Conservation (phyloP, 2,888 invertebrate genomes). For the Portevinia maculata region DNA sequence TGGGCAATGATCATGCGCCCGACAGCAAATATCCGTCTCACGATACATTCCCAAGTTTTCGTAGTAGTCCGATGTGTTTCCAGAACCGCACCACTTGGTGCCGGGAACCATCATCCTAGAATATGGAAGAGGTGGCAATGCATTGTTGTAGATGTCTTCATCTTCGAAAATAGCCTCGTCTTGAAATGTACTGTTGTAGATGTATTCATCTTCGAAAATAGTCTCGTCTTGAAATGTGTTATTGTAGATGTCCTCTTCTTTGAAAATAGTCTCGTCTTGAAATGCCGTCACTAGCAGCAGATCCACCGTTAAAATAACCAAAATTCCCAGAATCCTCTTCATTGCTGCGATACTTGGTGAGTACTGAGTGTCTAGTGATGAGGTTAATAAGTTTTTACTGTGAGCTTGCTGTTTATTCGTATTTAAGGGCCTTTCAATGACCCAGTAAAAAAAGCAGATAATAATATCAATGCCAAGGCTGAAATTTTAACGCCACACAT, state of each 20-base stretch:
- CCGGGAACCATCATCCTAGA: slow-evolving; percentile 85
- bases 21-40: slow-evolving; percentile 93
- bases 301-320: background rate
- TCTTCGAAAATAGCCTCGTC: slow-evolving; percentile 82
- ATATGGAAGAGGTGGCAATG: slow-evolving; percentile 78
- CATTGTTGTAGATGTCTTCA: slow-evolving; percentile 81
- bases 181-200: slow-evolving; percentile 78
- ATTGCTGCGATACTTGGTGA: slow-evolving; percentile 9
- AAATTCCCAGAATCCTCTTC: slow-evolving; percentile 31
- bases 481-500: slow-evolving; percentile 52
- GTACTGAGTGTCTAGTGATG: slow-evolving; percentile 25
- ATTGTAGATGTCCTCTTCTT: slow-evolving; percentile 81
- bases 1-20: slow-evolving; percentile 88
- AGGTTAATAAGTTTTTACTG: slow-evolving; percentile 10
- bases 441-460: slow-evolving; percentile 47
- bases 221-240: slow-evolving; percentile 79
- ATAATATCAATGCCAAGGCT: slow-evolving; percentile 43
- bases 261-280: slow-evolving; percentile 80
- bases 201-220: slow-evolving; percentile 82
- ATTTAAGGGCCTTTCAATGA: slow-evolving; percentile 50
- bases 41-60: slow-evolving; percentile 92
- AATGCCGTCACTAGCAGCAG: slow-evolving; percentile 72
- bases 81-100: slow-evolving; percentile 95
- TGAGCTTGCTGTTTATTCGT: background rate
- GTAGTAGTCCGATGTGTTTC: slow-evolving; percentile 89